Base-by-base conservation (phyloP, 2,888 invertebrate species). In the Plemyria rubiginata region DNA sequence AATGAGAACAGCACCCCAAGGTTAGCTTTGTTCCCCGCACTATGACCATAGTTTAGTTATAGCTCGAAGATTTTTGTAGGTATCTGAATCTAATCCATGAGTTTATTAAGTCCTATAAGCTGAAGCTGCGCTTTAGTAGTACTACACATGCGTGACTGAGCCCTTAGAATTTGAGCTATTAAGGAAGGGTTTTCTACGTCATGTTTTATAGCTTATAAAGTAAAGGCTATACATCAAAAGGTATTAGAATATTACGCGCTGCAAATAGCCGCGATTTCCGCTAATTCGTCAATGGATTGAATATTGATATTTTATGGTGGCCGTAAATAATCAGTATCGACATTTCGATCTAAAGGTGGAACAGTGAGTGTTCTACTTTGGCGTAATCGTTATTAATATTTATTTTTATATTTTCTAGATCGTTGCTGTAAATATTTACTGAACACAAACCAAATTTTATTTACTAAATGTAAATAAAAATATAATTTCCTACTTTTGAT, bases 141-240 rank as follows among this genome's bases (percentile, higher is more conserved):
- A n/a, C n/a, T 49, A 29, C 13, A n/a, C 29, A 32, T 29, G 1
- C 7, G 12, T 29, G 48, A n/a, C 8, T 32, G 13, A 4, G 29
- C 41, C 29, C 12, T 40, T 52, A 53, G 12, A 29, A 45, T 32
- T 54, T 32, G 6, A 5, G 15, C 15, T 54, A 5, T 43, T 79
- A 77, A 81, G 80, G 77, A 81, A 81, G 77, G 82, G 80, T 78
- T 84, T 80, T 71, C 78, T 77, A 77, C 70, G 72, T 77, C 79
- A 82, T 87, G 79, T 81, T 89, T 89, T 87, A 50, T 86, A 73
- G 78, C 77, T 70, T 75, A 86, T 88, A 89, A 88, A 46, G 54
- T 45, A 32, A 38, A 45, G 72, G 70, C 65, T 76, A 88, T 90
- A 88, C 88, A 89, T 90, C 86, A 87, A 70, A 67, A 62, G 68